Evolutionary conservation across 2,113 vertebrate genomes (phyloP).

Genomic region (Tor tambroides): DNA sequence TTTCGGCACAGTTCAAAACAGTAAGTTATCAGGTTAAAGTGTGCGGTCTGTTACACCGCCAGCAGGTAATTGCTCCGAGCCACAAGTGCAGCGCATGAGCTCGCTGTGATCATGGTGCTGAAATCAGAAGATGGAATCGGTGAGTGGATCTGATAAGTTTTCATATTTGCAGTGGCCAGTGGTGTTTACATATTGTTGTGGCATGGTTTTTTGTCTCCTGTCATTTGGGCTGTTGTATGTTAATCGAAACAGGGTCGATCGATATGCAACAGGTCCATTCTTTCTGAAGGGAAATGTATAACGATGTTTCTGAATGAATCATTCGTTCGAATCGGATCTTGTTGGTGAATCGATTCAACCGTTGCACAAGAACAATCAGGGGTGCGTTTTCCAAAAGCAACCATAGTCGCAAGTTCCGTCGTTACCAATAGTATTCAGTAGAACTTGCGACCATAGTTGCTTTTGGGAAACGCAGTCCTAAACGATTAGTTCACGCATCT

Average conservation of each 20-base stretch:
- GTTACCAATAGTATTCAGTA: neutral
- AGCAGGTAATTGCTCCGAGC: neutral
- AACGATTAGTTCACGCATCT: neutral
- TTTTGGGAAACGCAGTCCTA: neutral
- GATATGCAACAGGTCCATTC: slow-evolving; percentile 36
- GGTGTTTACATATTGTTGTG: neutral
- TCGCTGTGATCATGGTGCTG: slow-evolving; percentile 53
- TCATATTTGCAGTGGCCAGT: neutral
- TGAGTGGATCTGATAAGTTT: slow-evolving; percentile 36
- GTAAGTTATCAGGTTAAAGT: neutral
- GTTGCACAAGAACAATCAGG: neutral
- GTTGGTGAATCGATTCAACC: neutral
- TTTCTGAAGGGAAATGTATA: neutral
- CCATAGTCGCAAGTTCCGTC: neutral
- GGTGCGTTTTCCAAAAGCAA: neutral
- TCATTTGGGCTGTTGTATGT: neutral
- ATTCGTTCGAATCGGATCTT: neutral
- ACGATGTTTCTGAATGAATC: neutral
- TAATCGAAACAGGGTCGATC: neutral
- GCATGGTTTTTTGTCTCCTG: neutral
- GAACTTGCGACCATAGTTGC: too few species aligned
- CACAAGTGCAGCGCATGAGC: neutral
- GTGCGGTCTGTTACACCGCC: neutral
- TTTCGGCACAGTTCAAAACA: neutral
- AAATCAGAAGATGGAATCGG: slow-evolving; percentile 57